phyloP scores from a whole-genome alignment of 2,797 vertebrate species.

The Cirrhinus molitorella region DNA sequence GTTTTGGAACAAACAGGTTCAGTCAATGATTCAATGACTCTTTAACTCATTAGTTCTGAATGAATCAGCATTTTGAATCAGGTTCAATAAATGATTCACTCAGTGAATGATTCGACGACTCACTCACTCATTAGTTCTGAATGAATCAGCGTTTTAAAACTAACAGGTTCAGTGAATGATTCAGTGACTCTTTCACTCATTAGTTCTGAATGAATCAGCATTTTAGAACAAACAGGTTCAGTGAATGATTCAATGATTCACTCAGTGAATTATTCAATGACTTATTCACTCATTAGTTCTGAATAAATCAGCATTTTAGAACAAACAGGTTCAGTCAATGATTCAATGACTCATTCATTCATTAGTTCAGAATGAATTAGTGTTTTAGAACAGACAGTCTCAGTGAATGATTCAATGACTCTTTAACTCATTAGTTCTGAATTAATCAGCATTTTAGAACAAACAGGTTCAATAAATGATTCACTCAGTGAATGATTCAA shows the following conservation, averaged over 20 bases:
- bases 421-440: no score
- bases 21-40: not conserved
- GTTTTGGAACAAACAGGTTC: not conserved
- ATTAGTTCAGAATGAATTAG: no score
- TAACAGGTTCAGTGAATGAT: not conserved
- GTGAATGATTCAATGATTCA: no score
- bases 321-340: not conserved
- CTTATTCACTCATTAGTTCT: not conserved
- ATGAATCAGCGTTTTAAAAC: not conserved
- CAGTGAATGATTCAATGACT: no score
- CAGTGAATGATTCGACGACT: no score
- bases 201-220: not conserved
- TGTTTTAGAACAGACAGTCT: no score
- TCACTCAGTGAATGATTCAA: no score
- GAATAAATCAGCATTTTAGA: not conserved
- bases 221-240: not conserved
- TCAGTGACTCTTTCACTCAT: not conserved
- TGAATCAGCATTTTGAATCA: not conserved
- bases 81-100: fast-evolving
- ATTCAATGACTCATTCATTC: no score
- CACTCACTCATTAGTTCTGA: no score
- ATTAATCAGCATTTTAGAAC: no score
- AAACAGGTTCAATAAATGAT: no score
- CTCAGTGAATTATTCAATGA: not conserved
- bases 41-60: not conserved